Evolutionary conservation across 2,113 vertebrate species (phyloP).

Genomic region (Pica pica): DNA sequence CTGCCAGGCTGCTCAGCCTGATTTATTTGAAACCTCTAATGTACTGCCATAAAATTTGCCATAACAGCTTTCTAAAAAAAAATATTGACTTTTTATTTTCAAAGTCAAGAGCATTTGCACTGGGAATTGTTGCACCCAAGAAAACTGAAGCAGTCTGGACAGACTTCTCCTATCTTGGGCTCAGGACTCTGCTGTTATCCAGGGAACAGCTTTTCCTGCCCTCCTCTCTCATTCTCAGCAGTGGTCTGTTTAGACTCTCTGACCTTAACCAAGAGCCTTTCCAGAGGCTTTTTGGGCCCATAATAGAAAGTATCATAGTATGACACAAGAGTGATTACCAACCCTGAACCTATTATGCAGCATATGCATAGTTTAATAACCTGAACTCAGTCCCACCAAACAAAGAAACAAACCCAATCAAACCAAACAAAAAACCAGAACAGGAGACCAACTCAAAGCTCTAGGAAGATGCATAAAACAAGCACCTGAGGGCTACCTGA

Average conservation of each 20-base stretch:
- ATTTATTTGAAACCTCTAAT: neutral
- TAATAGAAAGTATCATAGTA: neutral
- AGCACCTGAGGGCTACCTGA: neutral
- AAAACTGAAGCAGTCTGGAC: neutral
- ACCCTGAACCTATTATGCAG: neutral
- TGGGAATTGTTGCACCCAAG: neutral
- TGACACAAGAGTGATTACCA: neutral
- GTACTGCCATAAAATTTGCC: neutral
- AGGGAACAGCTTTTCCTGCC: neutral
- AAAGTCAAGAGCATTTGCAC: neutral
- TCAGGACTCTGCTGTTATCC: neutral
- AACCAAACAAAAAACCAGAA: neutral
- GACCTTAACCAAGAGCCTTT: neutral
- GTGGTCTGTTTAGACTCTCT: neutral
- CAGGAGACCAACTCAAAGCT: neutral
- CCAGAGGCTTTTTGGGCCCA: neutral
- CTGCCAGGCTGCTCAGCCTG: neutral
- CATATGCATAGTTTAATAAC: neutral
- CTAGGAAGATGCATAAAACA: neutral
- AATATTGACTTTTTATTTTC: too few species aligned
- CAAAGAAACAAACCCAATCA: neutral
- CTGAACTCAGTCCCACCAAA: neutral
- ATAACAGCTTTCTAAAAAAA: neutral
- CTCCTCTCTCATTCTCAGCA: neutral
- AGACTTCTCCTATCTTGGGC: neutral